Percentiles rank a stretch among this genome's conserved stretches.
phyloP scores from a whole-genome alignment of 2,113 vertebrate species.

The Grammomys dolichurus region DNA sequence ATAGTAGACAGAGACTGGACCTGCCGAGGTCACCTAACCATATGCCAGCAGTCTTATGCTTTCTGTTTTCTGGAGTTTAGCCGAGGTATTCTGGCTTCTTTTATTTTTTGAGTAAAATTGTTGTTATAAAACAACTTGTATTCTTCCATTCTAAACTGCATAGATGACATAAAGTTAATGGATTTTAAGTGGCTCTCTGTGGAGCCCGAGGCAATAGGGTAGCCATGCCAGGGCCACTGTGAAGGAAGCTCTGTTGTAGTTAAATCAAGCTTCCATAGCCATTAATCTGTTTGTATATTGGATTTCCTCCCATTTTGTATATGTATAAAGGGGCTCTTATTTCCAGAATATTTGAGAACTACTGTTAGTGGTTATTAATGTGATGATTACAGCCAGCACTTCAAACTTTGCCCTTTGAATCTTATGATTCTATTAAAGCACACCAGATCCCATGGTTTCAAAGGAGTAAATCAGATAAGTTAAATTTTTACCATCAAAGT shows the following conservation, averaged over 20 bases:
- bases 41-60: neutral
- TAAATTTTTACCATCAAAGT: slow-evolving; percentile 28
- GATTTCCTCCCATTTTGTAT: neutral
- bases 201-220: neutral
- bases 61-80: neutral
- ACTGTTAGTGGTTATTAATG: neutral
- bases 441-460: slow-evolving; percentile 41
- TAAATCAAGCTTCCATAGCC: neutral
- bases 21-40: neutral
- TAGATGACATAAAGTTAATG: neutral
- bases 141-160: neutral
- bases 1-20: neutral
- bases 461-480: slow-evolving; percentile 45
- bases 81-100: neutral
- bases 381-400: neutral
- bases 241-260: neutral
- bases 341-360: slow-evolving; percentile 34
- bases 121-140: slow-evolving; percentile 20
- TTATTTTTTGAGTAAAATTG: neutral
- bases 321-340: neutral
- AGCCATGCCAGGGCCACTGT: neutral
- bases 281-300: neutral
- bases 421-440: slow-evolving; percentile 30
- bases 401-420: slow-evolving; percentile 45
- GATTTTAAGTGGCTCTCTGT: neutral